Evolutionary conservation across 2,113 vertebrate genomes (phyloP).

Genomic region (Onychostruthus taczanowskii): DNA sequence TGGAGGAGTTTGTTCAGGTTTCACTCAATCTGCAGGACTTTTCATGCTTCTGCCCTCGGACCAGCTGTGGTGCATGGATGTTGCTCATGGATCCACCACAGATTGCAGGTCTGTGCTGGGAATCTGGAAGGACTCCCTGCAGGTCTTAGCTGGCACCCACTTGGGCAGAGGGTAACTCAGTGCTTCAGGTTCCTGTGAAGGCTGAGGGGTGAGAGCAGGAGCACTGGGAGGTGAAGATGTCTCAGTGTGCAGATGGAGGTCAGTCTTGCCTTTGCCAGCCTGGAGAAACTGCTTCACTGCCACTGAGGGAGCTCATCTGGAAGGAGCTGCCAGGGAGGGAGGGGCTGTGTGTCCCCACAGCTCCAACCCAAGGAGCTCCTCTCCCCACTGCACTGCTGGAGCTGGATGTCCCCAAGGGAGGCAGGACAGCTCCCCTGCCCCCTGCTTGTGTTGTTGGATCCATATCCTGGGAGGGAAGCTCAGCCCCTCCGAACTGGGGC

Average conservation of each 20-base stretch:
- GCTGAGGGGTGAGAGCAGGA: neutral
- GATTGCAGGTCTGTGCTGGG: neutral
- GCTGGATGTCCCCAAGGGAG: neutral
- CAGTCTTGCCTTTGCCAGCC: neutral
- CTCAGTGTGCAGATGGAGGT: neutral
- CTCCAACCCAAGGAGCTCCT: neutral
- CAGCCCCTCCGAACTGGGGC: neutral
- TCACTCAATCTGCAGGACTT: neutral
- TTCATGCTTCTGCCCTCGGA: neutral
- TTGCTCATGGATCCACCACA: neutral
- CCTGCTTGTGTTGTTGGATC: neutral
- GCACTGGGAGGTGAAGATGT: neutral
- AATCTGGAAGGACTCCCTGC: neutral
- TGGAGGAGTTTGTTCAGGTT: neutral
- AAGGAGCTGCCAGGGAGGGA: neutral
- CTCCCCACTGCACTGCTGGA: neutral
- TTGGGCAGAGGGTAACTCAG: neutral
- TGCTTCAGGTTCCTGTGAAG: neutral
- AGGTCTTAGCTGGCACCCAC: neutral
- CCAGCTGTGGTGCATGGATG: neutral
- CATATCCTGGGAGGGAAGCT: neutral
- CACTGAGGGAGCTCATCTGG: neutral
- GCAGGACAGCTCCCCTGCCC: neutral
- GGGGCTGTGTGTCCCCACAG: fast-evolving
- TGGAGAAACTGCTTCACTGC: neutral